phyloP scores from a whole-genome alignment of 2,797 vertebrate genomes.

The Vipera ursinii region DNA sequence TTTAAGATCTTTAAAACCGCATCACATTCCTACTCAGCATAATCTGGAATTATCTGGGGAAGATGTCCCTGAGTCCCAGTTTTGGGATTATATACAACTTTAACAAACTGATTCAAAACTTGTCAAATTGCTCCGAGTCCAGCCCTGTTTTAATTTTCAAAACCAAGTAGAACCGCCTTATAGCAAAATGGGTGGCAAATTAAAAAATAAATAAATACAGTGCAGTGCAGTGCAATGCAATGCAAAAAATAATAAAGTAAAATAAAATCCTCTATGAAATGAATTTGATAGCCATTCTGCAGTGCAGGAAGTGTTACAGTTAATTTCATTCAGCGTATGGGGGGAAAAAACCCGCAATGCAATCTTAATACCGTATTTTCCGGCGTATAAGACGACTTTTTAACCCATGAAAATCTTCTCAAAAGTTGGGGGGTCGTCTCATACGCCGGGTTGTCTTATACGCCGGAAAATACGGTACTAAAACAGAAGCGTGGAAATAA shows the following conservation, averaged over 20 bases:
- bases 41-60: not conserved
- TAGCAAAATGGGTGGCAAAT: too few relatives aligned
- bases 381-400: too few relatives aligned
- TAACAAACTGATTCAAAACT: too few relatives aligned
- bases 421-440: too few relatives aligned
- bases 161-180: constrained; percentile 26
- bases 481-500: not conserved
- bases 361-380: not conserved
- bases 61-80: too few relatives aligned
- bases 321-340: not conserved
- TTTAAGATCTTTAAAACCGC: not conserved
- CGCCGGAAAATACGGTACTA: not conserved
- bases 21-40: too few relatives aligned
- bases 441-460: too few relatives aligned
- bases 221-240: too few relatives aligned
- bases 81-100: too few relatives aligned
- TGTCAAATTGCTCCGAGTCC: constrained; percentile 43
- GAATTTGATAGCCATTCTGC: not conserved
- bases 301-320: not conserved
- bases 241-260: too few relatives aligned
- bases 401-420: too few relatives aligned
- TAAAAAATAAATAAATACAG: too few relatives aligned
- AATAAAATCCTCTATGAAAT: not conserved
- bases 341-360: not conserved
- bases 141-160: constrained; percentile 74